Conservation (phyloP, 1,140 invertebrate genomes). For the Sitodiplosis mosellana region DNA sequence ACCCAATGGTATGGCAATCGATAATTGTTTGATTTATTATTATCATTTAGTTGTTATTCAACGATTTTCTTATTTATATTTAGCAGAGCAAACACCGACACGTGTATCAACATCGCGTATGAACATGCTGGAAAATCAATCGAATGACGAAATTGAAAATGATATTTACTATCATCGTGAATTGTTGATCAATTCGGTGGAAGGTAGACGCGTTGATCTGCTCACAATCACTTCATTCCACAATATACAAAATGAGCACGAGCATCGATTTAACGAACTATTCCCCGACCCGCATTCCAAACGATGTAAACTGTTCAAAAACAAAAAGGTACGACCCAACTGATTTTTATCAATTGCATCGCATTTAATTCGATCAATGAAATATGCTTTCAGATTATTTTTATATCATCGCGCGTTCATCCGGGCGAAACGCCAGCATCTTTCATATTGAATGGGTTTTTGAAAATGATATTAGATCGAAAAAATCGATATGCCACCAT, state of each 20-base stretch:
- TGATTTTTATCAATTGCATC: neutral
- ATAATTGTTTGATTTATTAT: no score
- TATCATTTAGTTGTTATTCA: no score
- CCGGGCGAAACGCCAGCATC: slow-evolving; percentile 86
- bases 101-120: neutral
- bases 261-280: slow-evolving; percentile 51
- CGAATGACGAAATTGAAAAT: slow-evolving; percentile 25
- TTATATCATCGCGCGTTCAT: slow-evolving; percentile 80
- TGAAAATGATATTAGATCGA: slow-evolving; percentile 51
- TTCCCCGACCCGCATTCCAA: slow-evolving; percentile 43
- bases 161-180: slow-evolving; percentile 77
- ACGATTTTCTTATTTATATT: slow-evolving; percentile 2
- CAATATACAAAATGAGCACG: slow-evolving; percentile 49
- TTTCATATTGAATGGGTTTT: slow-evolving; percentile 83
- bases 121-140: neutral
- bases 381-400: slow-evolving; percentile 48
- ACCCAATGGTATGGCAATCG: neutral
- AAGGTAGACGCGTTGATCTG: slow-evolving; percentile 67
- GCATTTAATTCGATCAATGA: slow-evolving; percentile 4
- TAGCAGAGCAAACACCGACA: slow-evolving; percentile 12
- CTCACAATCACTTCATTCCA: slow-evolving; percentile 74
- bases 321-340: slow-evolving; percentile 3
- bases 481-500: neutral
- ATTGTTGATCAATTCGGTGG: slow-evolving; percentile 60
- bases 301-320: slow-evolving; percentile 3